A percentile compares a stretch with the other conserved stretches of the same genome.
Conservation (phyloP, 2,797 vertebrate species). For the Garrulus glandarius region DNA sequence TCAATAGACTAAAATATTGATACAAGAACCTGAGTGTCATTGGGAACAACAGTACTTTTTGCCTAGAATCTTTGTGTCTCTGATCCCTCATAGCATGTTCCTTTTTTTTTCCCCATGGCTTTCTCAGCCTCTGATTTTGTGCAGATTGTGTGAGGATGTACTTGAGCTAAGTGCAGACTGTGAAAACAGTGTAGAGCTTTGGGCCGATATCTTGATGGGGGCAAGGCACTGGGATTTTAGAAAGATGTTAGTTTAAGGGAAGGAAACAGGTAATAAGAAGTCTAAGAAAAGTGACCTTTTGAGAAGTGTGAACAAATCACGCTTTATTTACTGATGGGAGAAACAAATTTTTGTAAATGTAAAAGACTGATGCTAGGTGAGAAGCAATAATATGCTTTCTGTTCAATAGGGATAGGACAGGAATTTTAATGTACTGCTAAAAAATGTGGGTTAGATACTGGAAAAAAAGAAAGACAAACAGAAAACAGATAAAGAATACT, state of each 20-base stretch:
- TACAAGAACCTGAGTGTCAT: not conserved
- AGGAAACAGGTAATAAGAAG: not conserved
- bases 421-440: not conserved
- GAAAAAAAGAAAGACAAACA: not conserved
- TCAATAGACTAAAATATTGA: not conserved
- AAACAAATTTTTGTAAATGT: not conserved
- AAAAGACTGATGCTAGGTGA: not conserved
- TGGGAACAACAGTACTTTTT: not conserved
- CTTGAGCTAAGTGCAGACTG: not conserved
- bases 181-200: not conserved
- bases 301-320: not conserved
- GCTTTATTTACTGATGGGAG: not conserved
- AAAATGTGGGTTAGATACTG: not conserved
- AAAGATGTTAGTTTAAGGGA: not conserved
- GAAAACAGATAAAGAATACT: not conserved
- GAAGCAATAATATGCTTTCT: not conserved
- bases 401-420: not conserved
- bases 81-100: not conserved
- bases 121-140: not conserved
- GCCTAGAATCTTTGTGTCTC: not conserved
- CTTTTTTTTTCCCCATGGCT: accelerated
- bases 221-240: not conserved
- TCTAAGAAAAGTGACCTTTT: not conserved
- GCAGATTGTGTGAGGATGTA: not conserved
- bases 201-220: not conserved